phyloP scores from a whole-genome alignment of 92 coral and sea anemone genomes.

The Heliopora coerulea region DNA sequence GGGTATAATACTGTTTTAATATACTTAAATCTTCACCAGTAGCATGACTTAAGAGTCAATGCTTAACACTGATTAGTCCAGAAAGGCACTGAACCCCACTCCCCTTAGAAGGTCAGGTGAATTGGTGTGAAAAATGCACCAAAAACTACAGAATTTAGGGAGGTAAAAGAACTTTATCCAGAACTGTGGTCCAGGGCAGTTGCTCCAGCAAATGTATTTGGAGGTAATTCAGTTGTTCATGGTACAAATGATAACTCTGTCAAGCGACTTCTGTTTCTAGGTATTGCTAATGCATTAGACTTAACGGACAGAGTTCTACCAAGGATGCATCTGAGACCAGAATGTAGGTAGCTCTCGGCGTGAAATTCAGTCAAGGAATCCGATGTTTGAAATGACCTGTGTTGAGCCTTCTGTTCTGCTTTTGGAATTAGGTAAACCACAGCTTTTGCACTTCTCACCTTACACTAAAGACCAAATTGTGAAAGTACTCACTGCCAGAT shows the following conservation, averaged over 20 bases:
- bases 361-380: no score
- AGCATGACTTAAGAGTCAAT: no score
- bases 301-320: conserved; percentile 95
- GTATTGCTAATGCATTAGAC: conserved; percentile 98
- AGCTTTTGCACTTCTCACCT: conserved; percentile 87
- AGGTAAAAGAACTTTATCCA: no score
- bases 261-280: conserved; percentile 32
- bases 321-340: conserved; percentile 88
- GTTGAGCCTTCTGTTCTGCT: background rate
- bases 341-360: conserved; percentile 61
- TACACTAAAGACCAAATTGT: conserved; percentile 87
- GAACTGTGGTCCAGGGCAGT: no score
- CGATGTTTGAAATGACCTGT: background rate
- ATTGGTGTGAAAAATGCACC: no score
- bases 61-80: no score
- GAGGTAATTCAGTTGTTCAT: background rate
- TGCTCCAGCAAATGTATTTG: no score
- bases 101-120: no score
- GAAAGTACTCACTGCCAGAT: conserved; percentile 70
- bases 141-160: no score
- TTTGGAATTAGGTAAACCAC: conserved; percentile 72
- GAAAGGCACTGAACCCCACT: no score
- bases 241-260: background rate
- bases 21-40: no score
- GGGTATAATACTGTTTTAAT: no score